phyloP scores from a whole-genome alignment of 2,797 vertebrate species.

The Rhabdomys pumilio region DNA sequence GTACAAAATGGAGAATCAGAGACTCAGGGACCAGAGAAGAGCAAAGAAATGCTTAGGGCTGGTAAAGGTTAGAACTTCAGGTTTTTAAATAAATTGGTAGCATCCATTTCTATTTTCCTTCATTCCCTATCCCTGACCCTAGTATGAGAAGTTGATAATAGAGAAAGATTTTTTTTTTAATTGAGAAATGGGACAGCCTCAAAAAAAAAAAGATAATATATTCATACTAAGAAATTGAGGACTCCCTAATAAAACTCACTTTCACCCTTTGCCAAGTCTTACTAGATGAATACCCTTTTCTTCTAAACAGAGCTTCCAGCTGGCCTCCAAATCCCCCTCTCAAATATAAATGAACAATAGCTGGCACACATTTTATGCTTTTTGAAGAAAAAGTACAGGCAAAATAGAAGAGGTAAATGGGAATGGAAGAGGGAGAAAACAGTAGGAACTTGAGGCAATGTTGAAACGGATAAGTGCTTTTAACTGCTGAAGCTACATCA shows the following conservation, averaged over 20 bases:
- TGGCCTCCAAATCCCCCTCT: neutral
- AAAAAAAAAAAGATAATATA: conserved; percentile 14
- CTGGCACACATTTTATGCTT: neutral
- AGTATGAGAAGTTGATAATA: conserved; percentile 15
- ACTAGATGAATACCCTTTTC: neutral
- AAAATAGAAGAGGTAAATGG: neutral
- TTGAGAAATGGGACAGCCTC: neutral
- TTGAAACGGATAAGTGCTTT: neutral
- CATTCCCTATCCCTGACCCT: neutral
- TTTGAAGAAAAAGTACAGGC: neutral
- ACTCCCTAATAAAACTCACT: conserved; percentile 41
- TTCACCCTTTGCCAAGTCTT: neutral
- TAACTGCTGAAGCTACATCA: neutral
- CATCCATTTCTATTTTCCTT: neutral
- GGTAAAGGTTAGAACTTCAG: neutral
- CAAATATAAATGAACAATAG: neutral
- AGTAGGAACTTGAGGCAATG: neutral
- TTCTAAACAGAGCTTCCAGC: neutral
- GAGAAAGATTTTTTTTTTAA: neutral
- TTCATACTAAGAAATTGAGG: conserved; percentile 27
- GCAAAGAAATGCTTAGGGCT: neutral
- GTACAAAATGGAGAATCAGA: neutral
- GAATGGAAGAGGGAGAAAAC: no score
- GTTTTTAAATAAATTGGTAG: neutral
- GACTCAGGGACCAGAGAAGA: neutral